phyloP scores from a whole-genome alignment of 1,140 invertebrate genomes.

The Babylonia areolata region DNA sequence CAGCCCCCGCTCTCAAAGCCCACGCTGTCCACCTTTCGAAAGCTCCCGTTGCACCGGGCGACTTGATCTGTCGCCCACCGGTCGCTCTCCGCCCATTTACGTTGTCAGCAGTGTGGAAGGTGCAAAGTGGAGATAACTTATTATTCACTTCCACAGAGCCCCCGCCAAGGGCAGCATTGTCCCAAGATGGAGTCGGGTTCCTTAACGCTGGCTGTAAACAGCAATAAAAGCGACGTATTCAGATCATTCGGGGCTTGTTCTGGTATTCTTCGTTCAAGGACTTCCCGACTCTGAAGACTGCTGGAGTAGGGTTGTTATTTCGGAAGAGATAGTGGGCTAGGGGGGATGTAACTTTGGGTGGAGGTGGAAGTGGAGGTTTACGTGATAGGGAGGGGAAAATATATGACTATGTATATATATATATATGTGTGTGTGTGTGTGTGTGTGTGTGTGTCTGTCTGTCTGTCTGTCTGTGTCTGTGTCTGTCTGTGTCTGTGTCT shows the following conservation, averaged over 20 bases:
- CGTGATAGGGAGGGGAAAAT: too few species aligned
- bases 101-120: neutral
- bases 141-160: neutral
- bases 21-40: neutral
- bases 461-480: too few species aligned
- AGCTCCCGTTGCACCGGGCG: neutral
- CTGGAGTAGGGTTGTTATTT: too few species aligned
- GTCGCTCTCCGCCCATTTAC: neutral
- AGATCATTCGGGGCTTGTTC: neutral
- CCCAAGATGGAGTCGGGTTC: neutral
- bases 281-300: too few species aligned
- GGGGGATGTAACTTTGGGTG: too few species aligned
- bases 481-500: too few species aligned
- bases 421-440: too few species aligned
- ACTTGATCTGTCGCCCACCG: neutral
- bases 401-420: too few species aligned
- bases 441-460: too few species aligned
- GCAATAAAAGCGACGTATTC: conserved; percentile 9
- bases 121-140: neutral
- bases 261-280: neutral
- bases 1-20: neutral
- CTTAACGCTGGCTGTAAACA: neutral
- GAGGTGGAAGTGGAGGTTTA: too few species aligned
- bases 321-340: too few species aligned
- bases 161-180: neutral